Base-by-base conservation (phyloP, 2,797 vertebrate genomes). In the Hydrolagus colliei region DNA sequence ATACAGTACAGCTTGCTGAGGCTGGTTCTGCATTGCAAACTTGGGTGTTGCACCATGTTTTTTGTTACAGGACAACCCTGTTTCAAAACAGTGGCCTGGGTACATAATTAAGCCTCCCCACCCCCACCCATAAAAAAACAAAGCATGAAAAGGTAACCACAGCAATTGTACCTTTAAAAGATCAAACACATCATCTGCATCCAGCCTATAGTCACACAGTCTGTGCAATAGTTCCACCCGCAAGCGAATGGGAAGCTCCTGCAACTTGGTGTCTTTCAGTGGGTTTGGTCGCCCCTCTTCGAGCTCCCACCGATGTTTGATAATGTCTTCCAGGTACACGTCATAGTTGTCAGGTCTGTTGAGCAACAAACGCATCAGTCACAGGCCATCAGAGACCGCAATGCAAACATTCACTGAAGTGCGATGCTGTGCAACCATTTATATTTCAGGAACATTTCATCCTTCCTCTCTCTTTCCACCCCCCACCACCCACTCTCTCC, bases 251-350 rank as follows among this genome's bases (percentile, higher is more conserved):
- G 96, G 93, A 82, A 98, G 95, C 86, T 93, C 94, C 90, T 98
- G 95, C 87, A 98, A 99, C 61, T 91, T 90, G 79, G 92, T 92
- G 77, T 96, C 95, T 68, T 95, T 89, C 67, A 99, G 91, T 0
- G 97, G 98, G 91, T 99, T 99, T 86, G 97, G 96, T 75, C 98
- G 98, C 71, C 98, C 98, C 90, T 99, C 98, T 87, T 99, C 98
- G 87, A 98, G 93, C 89, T 98, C 97, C 98, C 97, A 99, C 72
- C 98, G 95, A 89, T 98, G 98, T 92, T 94, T 99, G 90, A 99
- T 98, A 90, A 99, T 98, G 92, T 99, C 98, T 73, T 99, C 96
- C 88, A 99, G 93, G 92, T 99, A 99, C 88, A 95, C 93, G 90
- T 96, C 95, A 89, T 96, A 98, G 0, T 95, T 96, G 92, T 97